Evolutionary conservation across 2,113 vertebrate species (phyloP).

Genomic region (Grus americana): DNA sequence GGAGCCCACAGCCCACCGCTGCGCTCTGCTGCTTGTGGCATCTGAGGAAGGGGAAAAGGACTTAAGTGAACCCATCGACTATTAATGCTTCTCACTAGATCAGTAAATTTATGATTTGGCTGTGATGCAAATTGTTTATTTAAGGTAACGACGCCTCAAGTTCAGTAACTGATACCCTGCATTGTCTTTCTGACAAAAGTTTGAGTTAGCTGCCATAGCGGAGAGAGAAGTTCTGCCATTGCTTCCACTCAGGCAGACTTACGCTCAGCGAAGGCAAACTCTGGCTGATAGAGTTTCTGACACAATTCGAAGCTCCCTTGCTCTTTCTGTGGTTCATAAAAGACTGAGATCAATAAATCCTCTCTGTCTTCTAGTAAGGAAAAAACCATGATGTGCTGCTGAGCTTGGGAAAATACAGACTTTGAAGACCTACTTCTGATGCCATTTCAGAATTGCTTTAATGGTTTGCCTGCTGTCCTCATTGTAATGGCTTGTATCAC

Average conservation of each 20-base stretch:
- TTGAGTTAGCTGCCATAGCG: not conserved
- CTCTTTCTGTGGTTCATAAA: not conserved
- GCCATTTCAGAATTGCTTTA: not conserved
- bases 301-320: not conserved
- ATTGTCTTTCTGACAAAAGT: not conserved
- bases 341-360: not conserved
- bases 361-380: not conserved
- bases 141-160: not conserved
- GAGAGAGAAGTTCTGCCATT: not conserved
- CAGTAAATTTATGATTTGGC: not conserved
- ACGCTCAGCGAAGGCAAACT: not conserved
- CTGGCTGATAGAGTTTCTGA: not conserved
- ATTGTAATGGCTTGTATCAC: not conserved
- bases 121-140: not conserved
- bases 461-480: not conserved
- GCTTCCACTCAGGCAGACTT: not conserved
- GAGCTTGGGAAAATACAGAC: not conserved
- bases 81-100: not conserved
- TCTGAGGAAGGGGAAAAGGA: not conserved
- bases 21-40: not conserved
- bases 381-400: not conserved
- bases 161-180: not conserved
- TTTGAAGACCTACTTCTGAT: not conserved
- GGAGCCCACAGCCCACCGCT: not conserved
- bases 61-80: not conserved